These are phyloP conservation scores for Streblospio benedicti DNA, from an alignment of 1,140 invertebrate species.

Conservation along the genomic window DNA sequence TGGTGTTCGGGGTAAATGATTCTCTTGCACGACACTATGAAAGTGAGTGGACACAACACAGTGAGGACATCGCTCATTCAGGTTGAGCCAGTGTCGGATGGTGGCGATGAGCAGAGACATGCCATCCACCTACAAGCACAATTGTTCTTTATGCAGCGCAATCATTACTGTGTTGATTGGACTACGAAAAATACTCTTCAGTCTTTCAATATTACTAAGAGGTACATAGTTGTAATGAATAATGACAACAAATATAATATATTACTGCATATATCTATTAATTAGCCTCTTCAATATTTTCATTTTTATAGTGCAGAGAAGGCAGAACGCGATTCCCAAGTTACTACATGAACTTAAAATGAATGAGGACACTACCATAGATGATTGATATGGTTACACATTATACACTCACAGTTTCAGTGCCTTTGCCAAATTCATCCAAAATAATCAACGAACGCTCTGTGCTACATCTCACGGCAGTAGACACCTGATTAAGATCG, in stretches of 20 bases:
- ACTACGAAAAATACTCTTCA: no score
- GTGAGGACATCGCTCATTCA: constrained; percentile 58
- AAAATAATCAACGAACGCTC: constrained; percentile 66
- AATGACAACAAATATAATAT: no score
- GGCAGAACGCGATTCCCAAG: no score
- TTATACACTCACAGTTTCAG: constrained; percentile 53
- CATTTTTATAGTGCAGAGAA: no score
- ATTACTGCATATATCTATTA: no score
- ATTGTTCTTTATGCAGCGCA: background rate
- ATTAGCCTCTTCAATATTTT: no score
- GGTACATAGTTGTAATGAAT: no score
- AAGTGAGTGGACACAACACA: constrained; percentile 71
- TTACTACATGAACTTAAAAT: no score
- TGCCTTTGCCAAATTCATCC: constrained; percentile 88
- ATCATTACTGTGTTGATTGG: no score
- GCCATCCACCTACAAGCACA: constrained; percentile 55
- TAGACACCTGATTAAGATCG: constrained; percentile 71
- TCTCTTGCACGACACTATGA: constrained; percentile 55
- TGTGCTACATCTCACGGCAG: constrained; percentile 58
- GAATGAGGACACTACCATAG: no score
- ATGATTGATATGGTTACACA: background rate
- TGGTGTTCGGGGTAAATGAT: constrained; percentile 26
- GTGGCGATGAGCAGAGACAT: constrained; percentile 59
- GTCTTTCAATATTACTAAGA: no score
- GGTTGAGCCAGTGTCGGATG: constrained; percentile 57